Conservation (phyloP, 2,888 invertebrate genomes). For the Hemaris fuciformis region DNA sequence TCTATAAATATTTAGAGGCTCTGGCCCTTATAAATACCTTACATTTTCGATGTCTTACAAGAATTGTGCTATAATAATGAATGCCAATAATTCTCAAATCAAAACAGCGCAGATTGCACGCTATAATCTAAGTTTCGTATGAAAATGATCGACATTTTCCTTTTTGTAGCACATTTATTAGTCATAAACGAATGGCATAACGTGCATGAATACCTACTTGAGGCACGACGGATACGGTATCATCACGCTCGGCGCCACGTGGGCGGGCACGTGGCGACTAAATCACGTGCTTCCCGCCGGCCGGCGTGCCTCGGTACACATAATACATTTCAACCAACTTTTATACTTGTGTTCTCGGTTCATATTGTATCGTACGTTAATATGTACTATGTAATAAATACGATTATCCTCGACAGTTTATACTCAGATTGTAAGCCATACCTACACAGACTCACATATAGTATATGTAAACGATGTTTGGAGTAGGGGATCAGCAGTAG, state of each 20-base stretch:
- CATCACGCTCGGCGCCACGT: constrained; percentile 6
- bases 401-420: background rate
- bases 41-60: no score
- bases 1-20: no score
- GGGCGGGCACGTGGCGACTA: background rate
- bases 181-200: background rate
- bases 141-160: background rate
- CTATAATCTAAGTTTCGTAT: background rate
- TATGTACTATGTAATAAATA: background rate
- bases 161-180: constrained; percentile 2
- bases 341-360: background rate
- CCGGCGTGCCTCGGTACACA: background rate
- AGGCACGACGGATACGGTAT: background rate
- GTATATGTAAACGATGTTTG: no score
- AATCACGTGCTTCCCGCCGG: background rate
- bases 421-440: background rate
- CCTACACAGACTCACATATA: no score
- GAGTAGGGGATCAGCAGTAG: no score
- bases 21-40: no score
- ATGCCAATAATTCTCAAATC: no score
- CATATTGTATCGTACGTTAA: background rate
- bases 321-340: background rate
- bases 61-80: no score
- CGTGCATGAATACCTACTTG: background rate
- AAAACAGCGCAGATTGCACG: background rate